phyloP scores from a whole-genome alignment of 2,888 invertebrate species.

The Coelopa pilipes region DNA sequence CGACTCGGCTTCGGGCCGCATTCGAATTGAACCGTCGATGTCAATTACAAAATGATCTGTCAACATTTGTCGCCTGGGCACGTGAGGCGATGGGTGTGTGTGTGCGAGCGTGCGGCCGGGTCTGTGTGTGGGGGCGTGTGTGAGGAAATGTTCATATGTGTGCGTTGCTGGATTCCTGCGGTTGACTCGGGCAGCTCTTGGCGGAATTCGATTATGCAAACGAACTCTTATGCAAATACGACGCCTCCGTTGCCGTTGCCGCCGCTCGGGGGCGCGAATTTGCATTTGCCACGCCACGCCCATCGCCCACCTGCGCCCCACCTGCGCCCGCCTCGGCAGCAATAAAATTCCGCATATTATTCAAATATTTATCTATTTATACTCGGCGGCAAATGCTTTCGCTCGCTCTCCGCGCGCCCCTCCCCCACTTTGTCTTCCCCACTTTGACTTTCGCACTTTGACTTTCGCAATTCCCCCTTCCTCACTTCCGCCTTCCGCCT shows the following conservation, averaged over 20 bases:
- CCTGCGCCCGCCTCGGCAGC: background rate
- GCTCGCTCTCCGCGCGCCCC: background rate
- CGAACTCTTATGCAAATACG: background rate
- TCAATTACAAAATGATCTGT: constrained; percentile 15
- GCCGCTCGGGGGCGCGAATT: background rate
- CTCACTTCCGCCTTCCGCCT: too few relatives aligned
- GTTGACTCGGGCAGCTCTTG: too few relatives aligned
- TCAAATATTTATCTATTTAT: constrained; percentile 17
- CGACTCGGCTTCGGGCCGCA: too few relatives aligned
- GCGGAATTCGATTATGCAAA: too few relatives aligned
- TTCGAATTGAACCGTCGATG: background rate
- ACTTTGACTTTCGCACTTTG: too few relatives aligned
- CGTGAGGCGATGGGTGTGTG: background rate
- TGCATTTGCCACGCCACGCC: background rate
- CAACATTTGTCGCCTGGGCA: constrained; percentile 4
- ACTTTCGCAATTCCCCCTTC: too few relatives aligned
- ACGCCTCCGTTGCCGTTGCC: background rate
- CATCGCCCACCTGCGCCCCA: too few relatives aligned
- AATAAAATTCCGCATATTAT: constrained; percentile 19
- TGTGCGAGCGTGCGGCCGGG: background rate
- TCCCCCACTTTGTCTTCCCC: too few relatives aligned
- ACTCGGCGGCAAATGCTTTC: background rate
- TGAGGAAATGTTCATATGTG: too few relatives aligned
- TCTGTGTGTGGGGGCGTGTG: background rate
- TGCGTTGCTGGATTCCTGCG: too few relatives aligned